These are phyloP conservation scores for Orthosia gothica DNA, from an alignment of 2,888 invertebrate species.

Conservation along the genomic window DNA sequence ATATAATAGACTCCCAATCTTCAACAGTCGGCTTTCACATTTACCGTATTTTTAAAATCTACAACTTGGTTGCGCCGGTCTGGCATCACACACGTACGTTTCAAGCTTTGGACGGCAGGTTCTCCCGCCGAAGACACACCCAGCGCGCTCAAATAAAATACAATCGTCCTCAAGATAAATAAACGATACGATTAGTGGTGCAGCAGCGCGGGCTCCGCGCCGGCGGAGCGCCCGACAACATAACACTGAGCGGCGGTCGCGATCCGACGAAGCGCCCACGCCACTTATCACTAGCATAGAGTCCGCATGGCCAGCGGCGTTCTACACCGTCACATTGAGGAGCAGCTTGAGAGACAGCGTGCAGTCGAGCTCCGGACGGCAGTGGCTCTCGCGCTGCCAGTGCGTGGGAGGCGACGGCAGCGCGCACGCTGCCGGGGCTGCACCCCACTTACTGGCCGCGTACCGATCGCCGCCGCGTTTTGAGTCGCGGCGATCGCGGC, in stretches of 20 bases:
- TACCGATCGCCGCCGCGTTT: slow-evolving; percentile 87
- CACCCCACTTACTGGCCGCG: slow-evolving; percentile 96
- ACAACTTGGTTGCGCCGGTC: slow-evolving; percentile 79
- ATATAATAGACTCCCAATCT: slow-evolving; percentile 86
- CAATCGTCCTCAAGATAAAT: slow-evolving; percentile 90
- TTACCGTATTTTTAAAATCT: slow-evolving; percentile 87
- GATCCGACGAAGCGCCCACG: slow-evolving; percentile 76
- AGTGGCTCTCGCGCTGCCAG: slow-evolving; percentile 92
- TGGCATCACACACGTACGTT: slow-evolving; percentile 63
- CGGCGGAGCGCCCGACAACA: too few relatives aligned
- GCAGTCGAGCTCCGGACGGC: slow-evolving; percentile 89
- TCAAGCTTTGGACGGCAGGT: slow-evolving; percentile 70
- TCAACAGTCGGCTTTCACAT: slow-evolving; percentile 84
- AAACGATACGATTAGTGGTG: slow-evolving; percentile 78
- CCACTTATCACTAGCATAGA: slow-evolving; percentile 82
- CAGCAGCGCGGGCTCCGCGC: slow-evolving; percentile 71
- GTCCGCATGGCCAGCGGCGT: slow-evolving; percentile 73
- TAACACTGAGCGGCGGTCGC: too few relatives aligned
- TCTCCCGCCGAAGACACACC: slow-evolving; percentile 64
- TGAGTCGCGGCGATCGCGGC: slow-evolving; percentile 72
- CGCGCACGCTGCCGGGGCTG: slow-evolving; percentile 95
- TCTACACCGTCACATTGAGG: slow-evolving; percentile 91
- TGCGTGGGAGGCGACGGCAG: slow-evolving; percentile 96
- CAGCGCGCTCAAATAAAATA: slow-evolving; percentile 80
- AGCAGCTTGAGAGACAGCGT: slow-evolving; percentile 93